Conservation (phyloP, 2,113 vertebrate genomes). For the Psophia crepitans region DNA sequence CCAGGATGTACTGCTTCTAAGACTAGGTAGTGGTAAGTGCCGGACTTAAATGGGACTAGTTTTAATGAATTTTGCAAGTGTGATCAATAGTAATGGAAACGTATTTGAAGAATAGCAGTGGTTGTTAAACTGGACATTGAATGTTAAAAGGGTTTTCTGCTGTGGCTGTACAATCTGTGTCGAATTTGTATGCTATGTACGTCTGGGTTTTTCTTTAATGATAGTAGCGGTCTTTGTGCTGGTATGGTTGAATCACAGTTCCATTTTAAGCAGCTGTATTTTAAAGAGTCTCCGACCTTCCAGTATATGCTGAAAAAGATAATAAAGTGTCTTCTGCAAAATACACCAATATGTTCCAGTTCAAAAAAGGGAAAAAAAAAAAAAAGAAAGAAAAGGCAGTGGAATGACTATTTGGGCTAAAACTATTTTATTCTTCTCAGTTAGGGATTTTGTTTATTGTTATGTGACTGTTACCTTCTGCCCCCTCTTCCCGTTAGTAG, state of each 20-base stretch:
- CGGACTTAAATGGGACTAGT: conserved; percentile 45
- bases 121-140: conserved; percentile 53
- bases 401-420: not conserved
- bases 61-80: conserved; percentile 54
- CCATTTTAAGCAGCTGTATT: conserved; percentile 50
- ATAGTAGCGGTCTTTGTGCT: conserved; percentile 37
- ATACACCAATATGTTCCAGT: conserved; percentile 5
- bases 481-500: not conserved
- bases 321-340: conserved; percentile 42
- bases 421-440: not conserved
- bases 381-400: not conserved
- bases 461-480: conserved; percentile 28
- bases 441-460: conserved; percentile 34
- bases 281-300: conserved; percentile 23
- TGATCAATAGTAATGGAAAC: conserved; percentile 38
- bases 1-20: conserved; percentile 95
- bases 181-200: conserved; percentile 49
- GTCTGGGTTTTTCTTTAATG: conserved; percentile 45
- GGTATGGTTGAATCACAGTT: conserved; percentile 38
- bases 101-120: conserved; percentile 36
- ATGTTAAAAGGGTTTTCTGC: conserved; percentile 61
- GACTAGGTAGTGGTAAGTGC: conserved; percentile 94
- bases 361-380: not conserved
- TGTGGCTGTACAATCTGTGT: conserved; percentile 50
- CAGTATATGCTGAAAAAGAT: conserved; percentile 31